Conservation (phyloP, 2,888 invertebrate genomes). For the Seira musarum region DNA sequence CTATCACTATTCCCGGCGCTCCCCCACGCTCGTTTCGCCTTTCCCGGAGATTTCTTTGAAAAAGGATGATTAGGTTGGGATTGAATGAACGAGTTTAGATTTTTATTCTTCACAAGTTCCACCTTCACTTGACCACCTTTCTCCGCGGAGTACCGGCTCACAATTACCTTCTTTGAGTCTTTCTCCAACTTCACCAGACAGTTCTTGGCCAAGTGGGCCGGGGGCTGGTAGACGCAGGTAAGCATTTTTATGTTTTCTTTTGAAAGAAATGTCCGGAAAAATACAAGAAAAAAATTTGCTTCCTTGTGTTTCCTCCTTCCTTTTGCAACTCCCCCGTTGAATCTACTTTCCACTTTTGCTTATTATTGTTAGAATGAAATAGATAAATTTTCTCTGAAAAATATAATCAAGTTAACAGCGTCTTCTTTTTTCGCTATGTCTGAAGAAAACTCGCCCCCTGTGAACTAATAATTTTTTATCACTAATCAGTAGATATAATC, state of each 20-base stretch:
- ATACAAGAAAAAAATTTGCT: background rate
- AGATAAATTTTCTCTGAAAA: too few relatives aligned
- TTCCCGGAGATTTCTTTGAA: constrained; percentile 46
- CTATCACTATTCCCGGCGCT: constrained; percentile 21
- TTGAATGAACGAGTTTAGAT: constrained; percentile 49
- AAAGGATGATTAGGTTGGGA: constrained; percentile 47
- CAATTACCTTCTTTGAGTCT: constrained; percentile 67
- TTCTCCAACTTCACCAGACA: constrained; percentile 66
- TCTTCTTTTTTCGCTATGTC: constrained; percentile 8
- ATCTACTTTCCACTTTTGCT: background rate
- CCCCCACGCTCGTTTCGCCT: constrained; percentile 43
- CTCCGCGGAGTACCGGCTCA: constrained; percentile 66
- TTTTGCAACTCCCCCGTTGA: background rate
- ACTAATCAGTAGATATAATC: too few relatives aligned
- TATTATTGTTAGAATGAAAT: background rate
- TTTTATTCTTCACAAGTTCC: constrained; percentile 61
- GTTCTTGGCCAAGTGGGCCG: constrained; percentile 70
- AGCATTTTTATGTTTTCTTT: constrained; percentile 73
- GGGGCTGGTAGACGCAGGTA: constrained; percentile 80
- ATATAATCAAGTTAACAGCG: constrained; percentile 40
- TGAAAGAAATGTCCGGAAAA: constrained; percentile 18
- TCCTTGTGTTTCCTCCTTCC: background rate
- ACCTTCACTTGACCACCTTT: constrained; percentile 67
- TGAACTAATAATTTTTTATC: too few relatives aligned
- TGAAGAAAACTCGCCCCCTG: background rate